Conservation (phyloP, 2,113 vertebrate species). For the Oostethus manadensis region DNA sequence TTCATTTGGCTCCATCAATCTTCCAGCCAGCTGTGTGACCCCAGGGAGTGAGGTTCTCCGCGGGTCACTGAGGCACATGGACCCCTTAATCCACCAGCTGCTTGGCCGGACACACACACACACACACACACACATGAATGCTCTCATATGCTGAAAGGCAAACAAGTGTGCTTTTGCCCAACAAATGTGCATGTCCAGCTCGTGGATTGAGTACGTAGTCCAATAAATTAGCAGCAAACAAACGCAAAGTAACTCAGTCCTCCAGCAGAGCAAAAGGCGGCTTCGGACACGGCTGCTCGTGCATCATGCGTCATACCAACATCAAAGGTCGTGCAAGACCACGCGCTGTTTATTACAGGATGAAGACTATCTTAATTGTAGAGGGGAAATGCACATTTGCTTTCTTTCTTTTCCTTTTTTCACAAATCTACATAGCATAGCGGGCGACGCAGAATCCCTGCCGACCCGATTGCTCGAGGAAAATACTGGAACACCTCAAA, state of each 20-base stretch:
- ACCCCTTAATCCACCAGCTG: slow-evolving; percentile 50
- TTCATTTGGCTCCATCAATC: neutral
- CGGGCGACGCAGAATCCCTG: too few relatives aligned
- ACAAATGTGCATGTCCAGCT: neutral
- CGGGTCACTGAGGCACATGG: slow-evolving; percentile 33
- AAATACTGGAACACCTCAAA: too few relatives aligned
- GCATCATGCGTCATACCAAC: too few relatives aligned
- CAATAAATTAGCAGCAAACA: neutral
- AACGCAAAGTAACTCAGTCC: neutral
- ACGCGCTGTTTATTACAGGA: too few relatives aligned
- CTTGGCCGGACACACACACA: slow-evolving; percentile 22
- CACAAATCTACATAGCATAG: too few relatives aligned
- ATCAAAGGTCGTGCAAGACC: too few relatives aligned
- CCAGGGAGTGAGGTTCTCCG: slow-evolving; percentile 17
- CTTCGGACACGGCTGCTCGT: too few relatives aligned
- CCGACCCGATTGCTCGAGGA: too few relatives aligned
- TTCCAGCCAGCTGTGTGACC: slow-evolving; percentile 50
- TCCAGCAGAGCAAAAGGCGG: too few relatives aligned
- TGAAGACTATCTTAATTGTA: too few relatives aligned
- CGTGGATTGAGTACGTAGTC: neutral
- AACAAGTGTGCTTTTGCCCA: neutral
- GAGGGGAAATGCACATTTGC: too few relatives aligned
- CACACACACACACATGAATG: slow-evolving; percentile 8
- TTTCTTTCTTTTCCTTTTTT: too few relatives aligned
- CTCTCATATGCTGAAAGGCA: slow-evolving; percentile 3